Base-by-base conservation (phyloP, 2,113 vertebrate species). In the Bufo gargarizans region DNA sequence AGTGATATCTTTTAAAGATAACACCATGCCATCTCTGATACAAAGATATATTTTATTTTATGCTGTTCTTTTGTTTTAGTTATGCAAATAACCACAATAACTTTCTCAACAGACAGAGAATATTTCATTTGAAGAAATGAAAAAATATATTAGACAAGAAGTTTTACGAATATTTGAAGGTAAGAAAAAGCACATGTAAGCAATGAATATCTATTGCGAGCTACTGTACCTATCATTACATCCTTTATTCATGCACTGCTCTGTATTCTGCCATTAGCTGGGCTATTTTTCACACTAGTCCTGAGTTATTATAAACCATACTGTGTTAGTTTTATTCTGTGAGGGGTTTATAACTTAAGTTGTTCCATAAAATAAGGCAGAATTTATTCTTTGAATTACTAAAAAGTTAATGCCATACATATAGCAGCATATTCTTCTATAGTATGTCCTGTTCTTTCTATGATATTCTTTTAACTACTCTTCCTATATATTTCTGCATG, bases 161-260 rank as follows among this genome's bases (percentile, higher is more conserved):
- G 96, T 99, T 86, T 92, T 97, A 86, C 95, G 94, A 83, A 93
- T 98, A 92, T 96, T 99, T 94, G 97, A 98, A 97, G 98, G 98
- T 99, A 95, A 93, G 93, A 43, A 89, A 88, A 77, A n/a, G 1
- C 74, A 84, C 86, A 80, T 6, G 0, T 86, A 10, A 80, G 61
- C 79, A 65, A 80, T 80, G 86, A 87, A 80, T 87, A 69, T 65
- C 45, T 65, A 43, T 77, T 76, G 1, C 17, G 45, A 71, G 63
- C 49, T 80, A 33, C 33, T 33, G 33, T 33, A 58, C 61, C 61
- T 79, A 78, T 78, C 59, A 86, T 87, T 87, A 47, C 77, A 87
- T 71, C 61, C 77, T 67, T 79, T 80, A 87, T 87, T 87, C 86
- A 87, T 71, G 74, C 53, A 43, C 49, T 65, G 33, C 59, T 55